These are phyloP conservation scores for Ecdyonurus torrentis DNA, from an alignment of 2,888 invertebrate species.

Conservation along the genomic window DNA sequence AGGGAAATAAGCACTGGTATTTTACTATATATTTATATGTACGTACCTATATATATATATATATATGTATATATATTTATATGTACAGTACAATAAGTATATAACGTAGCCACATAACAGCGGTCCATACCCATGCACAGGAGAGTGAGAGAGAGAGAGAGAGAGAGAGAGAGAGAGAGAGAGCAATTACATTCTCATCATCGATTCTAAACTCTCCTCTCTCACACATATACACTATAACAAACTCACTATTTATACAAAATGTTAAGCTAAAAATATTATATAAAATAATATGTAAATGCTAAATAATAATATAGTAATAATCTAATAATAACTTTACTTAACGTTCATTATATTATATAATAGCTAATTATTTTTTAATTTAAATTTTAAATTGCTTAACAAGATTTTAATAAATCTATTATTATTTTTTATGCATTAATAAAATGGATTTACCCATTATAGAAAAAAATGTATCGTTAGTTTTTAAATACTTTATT, in stretches of 20 bases:
- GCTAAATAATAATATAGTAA: background rate
- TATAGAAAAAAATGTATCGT: no score
- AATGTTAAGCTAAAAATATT: no score
- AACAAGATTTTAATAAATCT: no score
- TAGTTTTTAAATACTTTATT: no score
- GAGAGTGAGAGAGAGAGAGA: background rate
- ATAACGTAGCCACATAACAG: background rate
- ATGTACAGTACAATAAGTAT: no score
- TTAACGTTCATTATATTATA: background rate
- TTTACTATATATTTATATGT: background rate
- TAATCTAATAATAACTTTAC: background rate
- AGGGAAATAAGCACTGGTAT: slow-evolving; percentile 4
- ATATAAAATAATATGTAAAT: background rate
- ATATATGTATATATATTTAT: no score
- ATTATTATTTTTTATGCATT: no score
- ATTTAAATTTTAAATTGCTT: no score
- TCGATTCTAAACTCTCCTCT: background rate
- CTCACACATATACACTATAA: background rate
- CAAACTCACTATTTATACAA: background rate
- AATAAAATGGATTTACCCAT: no score
- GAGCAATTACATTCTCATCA: background rate
- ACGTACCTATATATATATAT: no score
- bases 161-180: background rate
- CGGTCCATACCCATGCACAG: background rate
- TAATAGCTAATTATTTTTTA: no score